Base-by-base conservation (phyloP, 2,888 invertebrate genomes). In the Nymphalis polychloros region DNA sequence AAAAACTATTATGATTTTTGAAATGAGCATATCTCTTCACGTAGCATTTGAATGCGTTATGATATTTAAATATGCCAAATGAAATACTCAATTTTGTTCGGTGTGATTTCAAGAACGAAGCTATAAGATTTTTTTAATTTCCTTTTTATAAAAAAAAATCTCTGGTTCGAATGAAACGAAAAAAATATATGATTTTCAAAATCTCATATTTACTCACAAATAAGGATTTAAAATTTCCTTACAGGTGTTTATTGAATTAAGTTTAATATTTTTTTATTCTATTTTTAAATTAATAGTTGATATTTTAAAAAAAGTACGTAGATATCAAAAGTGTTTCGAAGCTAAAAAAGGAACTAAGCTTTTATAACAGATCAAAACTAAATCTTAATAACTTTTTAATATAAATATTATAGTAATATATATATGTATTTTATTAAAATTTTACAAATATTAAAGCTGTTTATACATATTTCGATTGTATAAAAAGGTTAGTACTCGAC, bases 51-150 rank as follows among this genome's bases (percentile, higher is more conserved):
- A 35, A n/a, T 55, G 17, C n/a, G 31, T 55, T 59, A 59, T 19
- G 49, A 65, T 65, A 65, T 50, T 65, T 59, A 23, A 49, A 50
- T 41, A 59, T 41, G 23, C 64, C 64, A 59, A 52, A 59, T 46
- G 49, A 65, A 65, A 65, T 65, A 65, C 64, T 65, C 64, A 65
- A 59, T 47, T 50, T 65, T 27, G 48, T 63, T 59, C 50, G 50
- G 52, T 55, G 27, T 31, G 59, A 59, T 20, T 59, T 55, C 27
- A 27, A 31, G 8, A 59, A 49, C 47, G 17, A 41, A 59, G 16
- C 10, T 27, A 10, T 35, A 57, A 48, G 31, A 59, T 64, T 27
- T 13, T 59, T 46, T 50, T 27, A 16, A 48, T 52, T 59, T 59
- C 59, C n/a, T 19, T 35, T 50, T 59, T 8, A n/a, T 59, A 13